phyloP scores from a whole-genome alignment of 2,888 invertebrate species.

The Geophilus truncorum region DNA sequence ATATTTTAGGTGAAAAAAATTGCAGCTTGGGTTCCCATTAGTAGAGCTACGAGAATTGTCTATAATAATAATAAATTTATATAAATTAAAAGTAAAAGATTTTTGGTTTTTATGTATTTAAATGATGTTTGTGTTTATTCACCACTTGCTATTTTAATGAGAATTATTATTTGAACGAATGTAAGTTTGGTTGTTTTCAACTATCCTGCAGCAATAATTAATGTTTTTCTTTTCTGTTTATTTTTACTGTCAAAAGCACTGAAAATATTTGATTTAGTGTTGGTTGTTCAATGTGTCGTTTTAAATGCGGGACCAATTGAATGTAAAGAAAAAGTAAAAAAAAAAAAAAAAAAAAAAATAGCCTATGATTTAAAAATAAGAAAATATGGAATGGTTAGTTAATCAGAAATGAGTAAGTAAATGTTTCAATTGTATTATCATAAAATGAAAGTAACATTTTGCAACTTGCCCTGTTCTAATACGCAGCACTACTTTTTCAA shows the following conservation, averaged over 20 bases:
- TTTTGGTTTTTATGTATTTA: background rate
- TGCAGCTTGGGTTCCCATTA: background rate
- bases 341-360: background rate
- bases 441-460: background rate
- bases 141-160: too few relatives aligned
- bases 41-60: background rate
- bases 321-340: background rate
- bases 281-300: background rate
- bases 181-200: background rate
- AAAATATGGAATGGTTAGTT: background rate
- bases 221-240: background rate
- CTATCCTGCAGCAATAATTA: constrained; percentile 3
- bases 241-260: background rate
- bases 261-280: background rate
- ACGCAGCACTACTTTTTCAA: background rate
- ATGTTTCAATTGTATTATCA: background rate
- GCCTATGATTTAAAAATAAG: background rate
- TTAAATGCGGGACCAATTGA: constrained; percentile 18
- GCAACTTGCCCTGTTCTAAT: background rate
- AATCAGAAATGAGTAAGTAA: background rate
- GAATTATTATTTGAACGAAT: background rate
- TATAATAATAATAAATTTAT: background rate
- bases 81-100: background rate
- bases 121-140: too few relatives aligned
- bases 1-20: background rate